These are phyloP conservation scores for Danio choprae DNA, from an alignment of 2,797 vertebrate genomes.

Conservation along the genomic window DNA sequence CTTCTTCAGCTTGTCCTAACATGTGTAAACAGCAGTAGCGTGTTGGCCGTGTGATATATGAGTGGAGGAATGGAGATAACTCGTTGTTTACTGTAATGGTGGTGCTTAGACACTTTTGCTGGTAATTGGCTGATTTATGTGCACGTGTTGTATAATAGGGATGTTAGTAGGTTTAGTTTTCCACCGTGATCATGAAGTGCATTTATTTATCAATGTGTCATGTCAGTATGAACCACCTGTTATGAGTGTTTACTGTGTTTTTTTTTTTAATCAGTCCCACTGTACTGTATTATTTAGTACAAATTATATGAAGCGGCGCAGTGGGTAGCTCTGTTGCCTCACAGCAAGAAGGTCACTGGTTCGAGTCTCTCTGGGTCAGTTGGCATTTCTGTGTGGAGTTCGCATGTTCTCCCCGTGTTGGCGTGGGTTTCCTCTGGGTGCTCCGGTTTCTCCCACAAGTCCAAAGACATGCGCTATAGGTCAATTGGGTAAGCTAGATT, in stretches of 20 bases:
- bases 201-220: neutral
- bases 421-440: no score
- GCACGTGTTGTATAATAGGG: neutral
- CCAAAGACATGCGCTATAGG: no score
- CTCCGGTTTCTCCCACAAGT: no score
- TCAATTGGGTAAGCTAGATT: no score
- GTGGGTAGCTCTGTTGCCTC: no score
- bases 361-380: no score
- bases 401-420: no score
- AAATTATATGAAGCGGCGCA: no score
- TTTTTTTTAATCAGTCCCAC: neutral
- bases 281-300: neutral
- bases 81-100: constrained; percentile 8
- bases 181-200: constrained; percentile 1
- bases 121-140: constrained; percentile 1
- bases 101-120: constrained; percentile 1
- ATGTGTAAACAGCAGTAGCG: constrained; percentile 9
- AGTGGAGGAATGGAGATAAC: constrained; percentile 4
- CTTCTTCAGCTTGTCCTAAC: constrained; percentile 35
- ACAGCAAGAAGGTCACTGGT: no score
- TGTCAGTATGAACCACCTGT: neutral
- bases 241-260: neutral
- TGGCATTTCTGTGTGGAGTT: no score
- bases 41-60: neutral
- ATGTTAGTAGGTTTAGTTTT: constrained; percentile 22